phyloP scores from a whole-genome alignment of 2,113 vertebrate genomes.

The Picathartes gymnocephalus region DNA sequence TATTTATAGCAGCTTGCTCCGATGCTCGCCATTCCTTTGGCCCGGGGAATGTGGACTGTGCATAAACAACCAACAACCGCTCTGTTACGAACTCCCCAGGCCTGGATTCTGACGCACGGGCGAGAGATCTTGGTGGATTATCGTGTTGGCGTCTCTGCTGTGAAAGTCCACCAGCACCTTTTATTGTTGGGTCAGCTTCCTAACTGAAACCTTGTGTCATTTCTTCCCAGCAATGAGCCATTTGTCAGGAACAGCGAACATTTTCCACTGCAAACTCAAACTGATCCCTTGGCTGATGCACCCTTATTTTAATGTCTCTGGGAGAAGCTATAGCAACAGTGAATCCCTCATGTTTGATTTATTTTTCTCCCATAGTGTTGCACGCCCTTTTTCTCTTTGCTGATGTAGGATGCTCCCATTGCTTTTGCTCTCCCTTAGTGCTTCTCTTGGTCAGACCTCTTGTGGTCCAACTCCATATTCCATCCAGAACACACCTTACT shows the following conservation, averaged over 20 bases:
- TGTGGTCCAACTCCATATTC: background rate
- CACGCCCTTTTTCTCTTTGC: background rate
- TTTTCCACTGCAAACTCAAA: background rate
- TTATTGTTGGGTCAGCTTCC: background rate
- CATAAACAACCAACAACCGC: background rate
- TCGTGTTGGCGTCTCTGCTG: background rate
- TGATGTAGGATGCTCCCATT: background rate
- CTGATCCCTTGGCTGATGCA: background rate
- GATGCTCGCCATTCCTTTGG: conserved; percentile 6
- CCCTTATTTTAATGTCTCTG: background rate
- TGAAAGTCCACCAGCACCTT: background rate
- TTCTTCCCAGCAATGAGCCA: background rate
- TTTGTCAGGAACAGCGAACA: background rate
- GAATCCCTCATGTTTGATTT: background rate
- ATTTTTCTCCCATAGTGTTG: background rate
- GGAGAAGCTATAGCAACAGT: background rate
- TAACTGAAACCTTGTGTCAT: background rate
- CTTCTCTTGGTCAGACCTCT: background rate
- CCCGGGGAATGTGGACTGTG: background rate
- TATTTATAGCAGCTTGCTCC: conserved; percentile 32
- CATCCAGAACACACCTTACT: background rate
- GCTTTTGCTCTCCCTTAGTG: background rate
- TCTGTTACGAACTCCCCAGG: background rate
- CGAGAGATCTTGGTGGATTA: background rate
- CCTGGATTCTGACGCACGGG: background rate